phyloP scores from a whole-genome alignment of 2,113 vertebrate species.

The Acrocephalus kingi region DNA sequence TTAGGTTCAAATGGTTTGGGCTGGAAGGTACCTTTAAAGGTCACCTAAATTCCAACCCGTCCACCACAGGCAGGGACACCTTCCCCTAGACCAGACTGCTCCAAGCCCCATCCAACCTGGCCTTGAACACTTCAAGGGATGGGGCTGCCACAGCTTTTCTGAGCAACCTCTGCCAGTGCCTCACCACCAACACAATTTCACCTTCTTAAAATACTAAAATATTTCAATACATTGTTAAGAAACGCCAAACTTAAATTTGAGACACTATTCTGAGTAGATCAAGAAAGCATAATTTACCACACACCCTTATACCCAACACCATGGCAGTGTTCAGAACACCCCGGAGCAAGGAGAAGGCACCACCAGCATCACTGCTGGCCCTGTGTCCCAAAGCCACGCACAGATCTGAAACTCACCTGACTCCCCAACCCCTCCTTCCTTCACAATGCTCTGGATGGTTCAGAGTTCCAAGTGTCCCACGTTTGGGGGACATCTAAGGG shows the following conservation, averaged over 20 bases:
- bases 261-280: neutral
- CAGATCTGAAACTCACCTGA: neutral
- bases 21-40: neutral
- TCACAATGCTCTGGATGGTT: neutral
- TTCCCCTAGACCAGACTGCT: accelerated
- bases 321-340: neutral
- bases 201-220: neutral
- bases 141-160: neutral
- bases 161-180: neutral
- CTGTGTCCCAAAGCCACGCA: neutral
- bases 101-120: neutral
- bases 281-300: neutral
- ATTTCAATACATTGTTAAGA: neutral
- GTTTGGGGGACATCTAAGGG: neutral
- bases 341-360: neutral
- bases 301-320: neutral
- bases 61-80: neutral
- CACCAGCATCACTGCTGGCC: neutral
- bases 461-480: neutral
- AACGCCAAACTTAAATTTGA: neutral
- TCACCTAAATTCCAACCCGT: neutral
- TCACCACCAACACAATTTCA: neutral
- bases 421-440: neutral
- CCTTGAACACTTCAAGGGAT: neutral
- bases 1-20: neutral